These are phyloP conservation scores for Julus scandinavius DNA, from an alignment of 2,888 invertebrate species.

Conservation along the genomic window DNA sequence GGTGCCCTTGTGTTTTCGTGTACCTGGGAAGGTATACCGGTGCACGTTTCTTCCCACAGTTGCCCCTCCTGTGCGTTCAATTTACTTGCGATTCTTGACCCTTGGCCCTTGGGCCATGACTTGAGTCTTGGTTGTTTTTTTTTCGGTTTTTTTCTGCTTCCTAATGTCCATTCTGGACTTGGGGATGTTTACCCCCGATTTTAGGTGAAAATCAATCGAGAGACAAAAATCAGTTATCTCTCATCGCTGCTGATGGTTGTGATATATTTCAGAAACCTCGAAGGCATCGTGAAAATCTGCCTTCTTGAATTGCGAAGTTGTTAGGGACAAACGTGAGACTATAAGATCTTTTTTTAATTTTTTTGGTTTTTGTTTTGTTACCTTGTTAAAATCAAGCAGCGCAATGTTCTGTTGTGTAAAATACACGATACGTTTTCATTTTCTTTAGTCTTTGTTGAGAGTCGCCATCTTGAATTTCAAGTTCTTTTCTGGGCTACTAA, in stretches of 20 bases:
- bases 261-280: background rate
- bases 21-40: background rate
- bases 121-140: background rate
- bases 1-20: constrained; percentile 3
- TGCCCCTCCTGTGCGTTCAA: background rate
- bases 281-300: no score
- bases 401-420: no score
- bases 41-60: background rate
- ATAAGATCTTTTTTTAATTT: no score
- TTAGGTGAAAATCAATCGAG: background rate
- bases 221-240: background rate
- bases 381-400: no score
- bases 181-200: background rate
- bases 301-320: no score
- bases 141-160: background rate
- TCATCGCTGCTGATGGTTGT: background rate
- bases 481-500: no score
- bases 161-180: background rate
- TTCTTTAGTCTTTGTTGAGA: no score
- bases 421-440: no score
- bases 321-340: no score
- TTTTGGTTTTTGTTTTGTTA: no score
- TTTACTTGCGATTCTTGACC: constrained; percentile 21
- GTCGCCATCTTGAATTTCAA: no score
- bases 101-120: background rate